Evolutionary conservation across 2,113 vertebrate species (phyloP).

Genomic region (Loxodonta africana): DNA sequence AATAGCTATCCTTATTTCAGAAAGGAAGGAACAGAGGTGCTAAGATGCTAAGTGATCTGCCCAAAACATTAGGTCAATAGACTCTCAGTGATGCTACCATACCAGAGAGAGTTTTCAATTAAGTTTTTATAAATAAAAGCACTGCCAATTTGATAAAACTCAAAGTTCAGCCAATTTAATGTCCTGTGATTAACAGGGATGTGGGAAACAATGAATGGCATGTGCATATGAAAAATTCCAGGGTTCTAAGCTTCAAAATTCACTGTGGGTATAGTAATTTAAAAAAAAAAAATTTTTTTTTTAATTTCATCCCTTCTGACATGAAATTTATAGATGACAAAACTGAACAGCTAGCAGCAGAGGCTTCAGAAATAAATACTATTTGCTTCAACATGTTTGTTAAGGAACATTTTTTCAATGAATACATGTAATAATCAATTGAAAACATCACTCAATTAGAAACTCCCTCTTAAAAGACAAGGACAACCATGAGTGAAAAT

Average conservation of each 20-base stretch:
- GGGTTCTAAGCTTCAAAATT: not conserved
- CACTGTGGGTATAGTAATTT: not conserved
- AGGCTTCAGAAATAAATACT: slow-evolving; percentile 3
- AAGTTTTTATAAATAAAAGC: slow-evolving; percentile 21
- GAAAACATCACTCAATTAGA: not conserved
- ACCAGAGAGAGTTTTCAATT: slow-evolving; percentile 30
- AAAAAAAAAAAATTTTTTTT: not conserved
- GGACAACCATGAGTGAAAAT: not conserved
- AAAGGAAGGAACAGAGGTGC: not conserved
- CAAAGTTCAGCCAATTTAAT: slow-evolving; percentile 9
- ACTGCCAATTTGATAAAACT: slow-evolving; percentile 3
- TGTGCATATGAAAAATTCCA: not conserved
- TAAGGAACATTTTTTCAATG: slow-evolving; percentile 6
- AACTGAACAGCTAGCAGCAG: not conserved
- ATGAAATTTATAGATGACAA: slow-evolving; percentile 1
- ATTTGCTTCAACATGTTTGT: slow-evolving; percentile 6
- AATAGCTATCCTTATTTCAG: not conserved
- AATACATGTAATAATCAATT: not conserved
- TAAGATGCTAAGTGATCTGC: not conserved
- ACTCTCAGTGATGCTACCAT: not conserved
- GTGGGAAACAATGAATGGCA: not conserved
- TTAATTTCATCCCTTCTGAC: not conserved
- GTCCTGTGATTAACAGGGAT: not conserved
- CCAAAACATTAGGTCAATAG: not conserved
- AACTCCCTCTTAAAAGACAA: not conserved